Percentiles rank a stretch among this genome's conserved stretches.
These are phyloP conservation scores for Tachina lurida DNA, from an alignment of 2,888 invertebrate species.

Conservation along the genomic window DNA sequence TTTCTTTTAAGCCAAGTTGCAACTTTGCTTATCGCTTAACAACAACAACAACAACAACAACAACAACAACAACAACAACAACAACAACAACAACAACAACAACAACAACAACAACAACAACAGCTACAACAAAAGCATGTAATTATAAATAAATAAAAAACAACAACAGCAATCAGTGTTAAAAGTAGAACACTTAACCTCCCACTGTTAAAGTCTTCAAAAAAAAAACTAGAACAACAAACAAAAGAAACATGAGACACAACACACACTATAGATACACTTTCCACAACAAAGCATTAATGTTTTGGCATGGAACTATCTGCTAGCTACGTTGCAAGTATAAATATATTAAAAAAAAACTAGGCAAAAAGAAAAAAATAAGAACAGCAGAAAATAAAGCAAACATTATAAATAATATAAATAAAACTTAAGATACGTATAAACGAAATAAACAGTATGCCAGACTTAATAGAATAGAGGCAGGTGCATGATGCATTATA, in stretches of 20 bases:
- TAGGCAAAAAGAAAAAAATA: background rate
- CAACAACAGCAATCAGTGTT: slow-evolving; percentile 11
- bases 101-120: slow-evolving; percentile 18
- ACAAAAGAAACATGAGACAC: slow-evolving; percentile 19
- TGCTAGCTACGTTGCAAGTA: background rate
- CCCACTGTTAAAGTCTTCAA: slow-evolving; percentile 51
- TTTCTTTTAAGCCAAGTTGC: slow-evolving; percentile 9
- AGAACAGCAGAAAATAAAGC: no score
- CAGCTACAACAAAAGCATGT: slow-evolving; percentile 20
- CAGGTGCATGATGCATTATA: no score
- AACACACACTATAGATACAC: slow-evolving; percentile 32
- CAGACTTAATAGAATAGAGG: no score
- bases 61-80: slow-evolving; percentile 5
- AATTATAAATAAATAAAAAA: slow-evolving; percentile 22
- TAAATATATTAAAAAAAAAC: slow-evolving; percentile 1
- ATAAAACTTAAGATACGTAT: background rate
- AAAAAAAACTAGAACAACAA: slow-evolving; percentile 6
- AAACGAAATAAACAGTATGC: no score
- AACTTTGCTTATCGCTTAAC: slow-evolving; percentile 33
- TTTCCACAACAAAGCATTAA: slow-evolving; percentile 25
- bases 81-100: slow-evolving; percentile 20
- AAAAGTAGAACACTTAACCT: slow-evolving; percentile 66
- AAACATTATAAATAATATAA: background rate
- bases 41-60: slow-evolving; percentile 21
- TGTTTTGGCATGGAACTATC: slow-evolving; percentile 60